These are phyloP conservation scores for Scleropages formosus DNA, from an alignment of 2,797 vertebrate species.

Conservation along the genomic window DNA sequence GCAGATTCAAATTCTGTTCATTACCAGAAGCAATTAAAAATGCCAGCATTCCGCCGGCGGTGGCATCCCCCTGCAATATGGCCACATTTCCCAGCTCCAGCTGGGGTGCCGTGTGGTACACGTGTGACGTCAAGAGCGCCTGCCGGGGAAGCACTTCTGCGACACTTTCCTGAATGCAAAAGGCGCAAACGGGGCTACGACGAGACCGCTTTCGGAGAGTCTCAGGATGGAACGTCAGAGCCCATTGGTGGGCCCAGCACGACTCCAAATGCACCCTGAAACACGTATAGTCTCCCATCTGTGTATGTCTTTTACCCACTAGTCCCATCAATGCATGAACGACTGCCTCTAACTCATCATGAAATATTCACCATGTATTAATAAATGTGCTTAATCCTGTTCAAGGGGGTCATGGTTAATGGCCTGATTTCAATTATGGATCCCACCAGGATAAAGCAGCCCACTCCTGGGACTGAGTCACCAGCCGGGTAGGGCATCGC, in stretches of 20 bases:
- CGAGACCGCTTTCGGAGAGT: too few relatives aligned
- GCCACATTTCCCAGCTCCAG: background rate
- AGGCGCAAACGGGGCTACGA: too few relatives aligned
- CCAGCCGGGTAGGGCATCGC: too few relatives aligned
- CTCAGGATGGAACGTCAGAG: too few relatives aligned
- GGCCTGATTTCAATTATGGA: background rate
- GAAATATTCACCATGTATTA: constrained; percentile 28
- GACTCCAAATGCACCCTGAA: too few relatives aligned
- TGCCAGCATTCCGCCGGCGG: background rate
- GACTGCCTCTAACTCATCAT: constrained; percentile 21
- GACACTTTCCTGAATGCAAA: too few relatives aligned
- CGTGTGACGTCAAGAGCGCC: background rate
- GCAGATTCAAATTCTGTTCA: background rate
- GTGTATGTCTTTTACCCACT: constrained; percentile 18
- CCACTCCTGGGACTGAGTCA: background rate
- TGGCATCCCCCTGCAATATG: background rate
- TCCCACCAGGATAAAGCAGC: constrained; percentile 2
- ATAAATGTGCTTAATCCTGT: constrained; percentile 21
- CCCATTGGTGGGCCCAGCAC: too few relatives aligned
- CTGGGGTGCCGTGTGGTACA: constrained; percentile 7
- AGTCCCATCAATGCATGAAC: constrained; percentile 29
- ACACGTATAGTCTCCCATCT: too few relatives aligned
- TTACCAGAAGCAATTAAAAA: background rate
- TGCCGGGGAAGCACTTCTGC: background rate
- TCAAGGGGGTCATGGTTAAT: constrained; percentile 15